Conservation (phyloP, 2,113 vertebrate genomes). For the Pipa parva region DNA sequence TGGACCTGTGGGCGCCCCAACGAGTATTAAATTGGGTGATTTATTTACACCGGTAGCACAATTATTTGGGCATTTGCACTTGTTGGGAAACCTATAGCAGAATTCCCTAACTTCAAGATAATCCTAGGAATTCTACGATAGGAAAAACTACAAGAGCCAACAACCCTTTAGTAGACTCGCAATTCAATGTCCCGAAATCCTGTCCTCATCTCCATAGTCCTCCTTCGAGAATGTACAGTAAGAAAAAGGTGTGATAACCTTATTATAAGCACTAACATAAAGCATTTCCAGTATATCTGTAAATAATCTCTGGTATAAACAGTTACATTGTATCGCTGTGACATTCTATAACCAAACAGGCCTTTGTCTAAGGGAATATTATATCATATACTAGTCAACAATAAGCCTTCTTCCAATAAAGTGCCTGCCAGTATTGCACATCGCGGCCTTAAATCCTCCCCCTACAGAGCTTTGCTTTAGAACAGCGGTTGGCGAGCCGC, state of each 20-base stretch:
- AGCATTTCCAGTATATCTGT: constrained; percentile 19
- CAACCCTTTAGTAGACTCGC: no score
- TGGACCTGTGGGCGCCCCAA: no score
- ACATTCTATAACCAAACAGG: neutral
- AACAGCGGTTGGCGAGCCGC: no score
- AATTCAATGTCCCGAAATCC: no score
- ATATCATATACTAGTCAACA: neutral
- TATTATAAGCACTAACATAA: neutral
- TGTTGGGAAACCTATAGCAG: no score
- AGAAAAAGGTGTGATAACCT: constrained; percentile 23
- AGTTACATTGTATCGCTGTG: neutral
- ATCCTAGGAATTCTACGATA: no score
- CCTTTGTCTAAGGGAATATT: neutral
- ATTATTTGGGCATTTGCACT: no score
- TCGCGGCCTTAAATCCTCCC: neutral
- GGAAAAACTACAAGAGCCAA: no score
- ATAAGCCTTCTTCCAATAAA: neutral
- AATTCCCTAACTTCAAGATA: no score
- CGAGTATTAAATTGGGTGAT: no score
- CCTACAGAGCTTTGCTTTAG: neutral
- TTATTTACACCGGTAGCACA: no score
- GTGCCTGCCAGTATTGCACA: neutral
- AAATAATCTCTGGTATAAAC: constrained; percentile 14
- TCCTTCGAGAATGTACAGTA: neutral
- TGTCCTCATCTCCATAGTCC: no score